Evolutionary conservation across 2,797 vertebrate species (phyloP), one percentile per base, ranked within the genome.

Genomic region (Mormyrops boulengeri): DNA sequence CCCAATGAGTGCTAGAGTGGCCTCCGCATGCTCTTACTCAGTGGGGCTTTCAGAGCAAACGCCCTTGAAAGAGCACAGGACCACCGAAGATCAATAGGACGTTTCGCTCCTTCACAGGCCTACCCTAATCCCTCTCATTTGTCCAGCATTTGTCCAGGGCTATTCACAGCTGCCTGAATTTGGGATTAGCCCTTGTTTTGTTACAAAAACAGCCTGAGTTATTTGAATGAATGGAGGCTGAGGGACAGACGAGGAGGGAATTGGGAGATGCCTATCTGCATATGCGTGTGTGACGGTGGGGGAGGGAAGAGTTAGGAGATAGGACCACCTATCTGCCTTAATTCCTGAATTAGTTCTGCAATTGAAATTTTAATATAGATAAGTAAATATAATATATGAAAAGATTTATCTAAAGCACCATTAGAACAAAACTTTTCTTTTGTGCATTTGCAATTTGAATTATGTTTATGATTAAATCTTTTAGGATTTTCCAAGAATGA

Each of bases 141-240:
- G 95, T 96, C 95, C 94, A 93, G 93, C 95, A 94, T 95, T 96
- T 96, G 96, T 95, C 95, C 95, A 94, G 94, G 94, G 94, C 94
- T 94, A 95, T 95, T 96, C 95, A 96, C 93, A 93, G 94, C 92
- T 95, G 94, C 94, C 93, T 93, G 95, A 96, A 95, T 96, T 96
- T 95, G 94, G 95, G 95, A 96, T 96, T 96, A 96, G 93, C 92
- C 92, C 94, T 95, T 94, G 95, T 96, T 96, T 96, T 95, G 95
- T 96, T 95, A 96, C 95, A 95, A 95, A 96, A 96, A 96, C 95
- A 95, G 95, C 93, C 95, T 90, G 89, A 94, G 94, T 94, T 95
- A 94, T 94, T 94, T 94, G 94, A 95, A 95, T 93, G 91, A 94
- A 90, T 92, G 92, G 93, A 92, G 44, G 17, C 92, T 92, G 92